Evolutionary conservation across 1,140 invertebrate genomes (phyloP).

Genomic region (Drosophila ogumai): DNA sequence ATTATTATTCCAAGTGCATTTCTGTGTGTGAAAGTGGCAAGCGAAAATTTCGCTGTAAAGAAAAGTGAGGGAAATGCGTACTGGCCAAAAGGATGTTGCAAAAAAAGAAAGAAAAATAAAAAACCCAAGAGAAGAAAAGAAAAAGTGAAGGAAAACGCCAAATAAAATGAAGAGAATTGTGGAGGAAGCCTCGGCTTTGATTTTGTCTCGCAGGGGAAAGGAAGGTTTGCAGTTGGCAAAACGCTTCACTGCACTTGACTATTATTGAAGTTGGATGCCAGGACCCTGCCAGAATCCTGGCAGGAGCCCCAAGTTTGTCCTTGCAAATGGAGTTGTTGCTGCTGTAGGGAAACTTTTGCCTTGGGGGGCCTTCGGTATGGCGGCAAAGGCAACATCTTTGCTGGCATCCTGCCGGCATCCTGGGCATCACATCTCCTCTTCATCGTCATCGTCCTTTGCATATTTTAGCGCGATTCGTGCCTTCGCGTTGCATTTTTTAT

Average conservation of each 20-base stretch:
- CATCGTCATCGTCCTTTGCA: constrained; percentile 66
- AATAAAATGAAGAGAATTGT: constrained; percentile 64
- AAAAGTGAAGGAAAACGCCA: constrained; percentile 59
- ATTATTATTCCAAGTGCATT: background rate
- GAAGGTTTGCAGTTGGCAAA: constrained; percentile 63
- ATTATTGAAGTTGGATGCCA: constrained; percentile 77
- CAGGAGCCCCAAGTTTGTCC: constrained; percentile 58
- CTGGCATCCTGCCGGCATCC: constrained; percentile 30
- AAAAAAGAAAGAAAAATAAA: constrained; percentile 20
- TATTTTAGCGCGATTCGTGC: constrained; percentile 74
- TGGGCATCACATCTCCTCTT: constrained; percentile 24
- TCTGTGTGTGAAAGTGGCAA: constrained; percentile 49
- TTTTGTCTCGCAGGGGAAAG: constrained; percentile 17
- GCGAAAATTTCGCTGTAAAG: constrained; percentile 38
- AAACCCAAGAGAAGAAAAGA: constrained; percentile 3
- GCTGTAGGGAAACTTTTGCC: constrained; percentile 70
- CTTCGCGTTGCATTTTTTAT: constrained; percentile 77
- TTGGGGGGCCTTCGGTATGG: constrained; percentile 46
- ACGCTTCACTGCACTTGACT: constrained; percentile 82
- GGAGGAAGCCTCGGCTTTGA: constrained; percentile 47
- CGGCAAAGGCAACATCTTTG: constrained; percentile 66
- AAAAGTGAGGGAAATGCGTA: constrained; percentile 44
- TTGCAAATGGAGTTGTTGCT: constrained; percentile 62
- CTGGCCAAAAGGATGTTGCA: constrained; percentile 76
- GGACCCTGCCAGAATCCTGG: constrained; percentile 10